These are phyloP conservation scores for Thamnophis sirtalis DNA, from an alignment of 2,113 vertebrate genomes.

Conservation along the genomic window DNA sequence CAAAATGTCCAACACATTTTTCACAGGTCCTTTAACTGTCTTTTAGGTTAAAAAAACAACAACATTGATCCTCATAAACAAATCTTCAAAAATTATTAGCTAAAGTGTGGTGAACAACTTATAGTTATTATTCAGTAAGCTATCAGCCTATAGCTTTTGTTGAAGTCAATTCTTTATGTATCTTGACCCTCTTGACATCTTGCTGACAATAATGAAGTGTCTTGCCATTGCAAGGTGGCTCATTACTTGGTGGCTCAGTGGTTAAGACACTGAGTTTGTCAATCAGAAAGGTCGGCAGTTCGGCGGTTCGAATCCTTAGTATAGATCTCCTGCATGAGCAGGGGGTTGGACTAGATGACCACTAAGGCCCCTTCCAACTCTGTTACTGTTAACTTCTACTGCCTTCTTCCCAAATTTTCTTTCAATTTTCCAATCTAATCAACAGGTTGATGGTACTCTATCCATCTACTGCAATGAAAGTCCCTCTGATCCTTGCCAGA, in stretches of 20 bases:
- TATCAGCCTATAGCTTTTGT: not conserved
- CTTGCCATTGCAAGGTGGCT: not conserved
- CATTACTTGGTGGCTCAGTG: too few relatives aligned
- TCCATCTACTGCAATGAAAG: not conserved
- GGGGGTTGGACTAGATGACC: too few relatives aligned
- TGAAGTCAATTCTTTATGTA: not conserved
- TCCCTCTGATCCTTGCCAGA: not conserved
- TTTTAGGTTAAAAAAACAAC: not conserved
- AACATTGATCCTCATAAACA: not conserved
- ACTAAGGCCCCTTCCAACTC: too few relatives aligned
- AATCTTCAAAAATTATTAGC: not conserved
- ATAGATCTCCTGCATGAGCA: too few relatives aligned
- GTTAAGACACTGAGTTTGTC: too few relatives aligned
- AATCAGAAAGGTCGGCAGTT: too few relatives aligned
- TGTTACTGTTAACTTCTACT: too few relatives aligned
- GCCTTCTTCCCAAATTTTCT: not conserved
- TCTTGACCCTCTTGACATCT: not conserved
- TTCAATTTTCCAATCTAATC: not conserved
- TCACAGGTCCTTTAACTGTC: not conserved
- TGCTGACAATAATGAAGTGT: not conserved
- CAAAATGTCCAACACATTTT: not conserved
- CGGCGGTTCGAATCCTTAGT: too few relatives aligned
- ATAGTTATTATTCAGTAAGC: not conserved
- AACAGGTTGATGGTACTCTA: not conserved
- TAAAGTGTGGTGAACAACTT: not conserved